phyloP scores from a whole-genome alignment of 2,797 vertebrate species.

The Mareca penelope region DNA sequence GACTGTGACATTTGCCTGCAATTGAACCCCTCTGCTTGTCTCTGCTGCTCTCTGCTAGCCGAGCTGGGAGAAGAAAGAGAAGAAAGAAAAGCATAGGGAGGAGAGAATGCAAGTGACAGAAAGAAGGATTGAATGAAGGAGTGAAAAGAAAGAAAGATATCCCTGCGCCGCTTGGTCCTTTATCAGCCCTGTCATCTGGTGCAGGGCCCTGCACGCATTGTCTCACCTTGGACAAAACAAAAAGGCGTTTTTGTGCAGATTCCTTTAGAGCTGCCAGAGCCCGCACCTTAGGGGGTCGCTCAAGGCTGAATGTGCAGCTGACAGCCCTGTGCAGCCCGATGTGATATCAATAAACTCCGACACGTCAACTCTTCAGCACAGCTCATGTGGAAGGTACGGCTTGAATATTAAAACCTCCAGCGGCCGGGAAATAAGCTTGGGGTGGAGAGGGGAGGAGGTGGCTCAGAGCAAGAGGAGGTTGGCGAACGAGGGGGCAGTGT shows the following conservation, averaged over 20 bases:
- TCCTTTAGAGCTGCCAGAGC: conserved; percentile 81
- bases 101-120: conserved; percentile 77
- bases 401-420: conserved; percentile 85
- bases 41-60: conserved; percentile 25
- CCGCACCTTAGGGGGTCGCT: conserved; percentile 85
- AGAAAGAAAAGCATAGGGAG: conserved; percentile 50
- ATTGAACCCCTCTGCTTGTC: conserved; percentile 70
- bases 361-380: conserved; percentile 85
- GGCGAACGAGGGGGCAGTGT: not conserved
- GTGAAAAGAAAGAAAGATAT: conserved; percentile 74
- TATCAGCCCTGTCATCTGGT: conserved; percentile 88
- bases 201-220: conserved; percentile 75
- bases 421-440: conserved; percentile 69
- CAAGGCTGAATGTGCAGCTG: conserved; percentile 86
- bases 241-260: conserved; percentile 74
- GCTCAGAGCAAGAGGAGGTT: not conserved
- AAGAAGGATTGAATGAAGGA: conserved; percentile 77
- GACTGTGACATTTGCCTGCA: conserved; percentile 46
- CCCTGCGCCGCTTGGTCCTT: conserved; percentile 83
- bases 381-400: conserved; percentile 82
- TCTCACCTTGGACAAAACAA: conserved; percentile 88
- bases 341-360: conserved; percentile 88
- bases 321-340: conserved; percentile 85
- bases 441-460: conserved; percentile 61
- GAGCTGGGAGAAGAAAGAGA: conserved; percentile 36